Evolutionary conservation across 2,113 vertebrate genomes (phyloP).

Genomic region (Bucco capensis): DNA sequence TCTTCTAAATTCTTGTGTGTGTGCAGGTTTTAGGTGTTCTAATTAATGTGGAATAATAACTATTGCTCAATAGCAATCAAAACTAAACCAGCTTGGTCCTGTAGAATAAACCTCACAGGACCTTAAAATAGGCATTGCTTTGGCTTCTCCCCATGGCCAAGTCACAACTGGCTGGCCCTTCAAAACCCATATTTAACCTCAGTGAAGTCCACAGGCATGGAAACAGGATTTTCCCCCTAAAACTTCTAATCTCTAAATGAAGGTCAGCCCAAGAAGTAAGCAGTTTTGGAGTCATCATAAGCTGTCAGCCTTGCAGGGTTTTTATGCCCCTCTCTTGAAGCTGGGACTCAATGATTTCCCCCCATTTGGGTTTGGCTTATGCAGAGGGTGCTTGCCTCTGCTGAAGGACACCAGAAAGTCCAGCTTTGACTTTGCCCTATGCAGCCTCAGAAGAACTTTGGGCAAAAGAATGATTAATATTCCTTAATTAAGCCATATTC

Average conservation of each 20-base stretch:
- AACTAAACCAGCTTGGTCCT: not conserved
- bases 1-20: not conserved
- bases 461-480: conserved; percentile 9
- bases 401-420: not conserved
- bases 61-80: not conserved
- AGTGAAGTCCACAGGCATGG: rapidly evolving
- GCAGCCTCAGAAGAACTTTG: not conserved
- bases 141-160: not conserved
- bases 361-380: not conserved
- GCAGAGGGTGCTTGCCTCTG: not conserved
- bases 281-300: not conserved
- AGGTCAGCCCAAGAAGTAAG: not conserved
- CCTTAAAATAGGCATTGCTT: not conserved
- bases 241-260: not conserved
- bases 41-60: not conserved
- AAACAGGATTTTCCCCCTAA: not conserved
- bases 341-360: not conserved
- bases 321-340: not conserved
- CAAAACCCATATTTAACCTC: not conserved
- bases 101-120: not conserved
- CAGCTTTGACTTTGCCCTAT: not conserved
- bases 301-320: not conserved
- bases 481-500: conserved; percentile 20
- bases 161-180: not conserved
- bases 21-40: not conserved